phyloP scores from a whole-genome alignment of 2,797 vertebrate species.

The Chrysocyon brachyurus region DNA sequence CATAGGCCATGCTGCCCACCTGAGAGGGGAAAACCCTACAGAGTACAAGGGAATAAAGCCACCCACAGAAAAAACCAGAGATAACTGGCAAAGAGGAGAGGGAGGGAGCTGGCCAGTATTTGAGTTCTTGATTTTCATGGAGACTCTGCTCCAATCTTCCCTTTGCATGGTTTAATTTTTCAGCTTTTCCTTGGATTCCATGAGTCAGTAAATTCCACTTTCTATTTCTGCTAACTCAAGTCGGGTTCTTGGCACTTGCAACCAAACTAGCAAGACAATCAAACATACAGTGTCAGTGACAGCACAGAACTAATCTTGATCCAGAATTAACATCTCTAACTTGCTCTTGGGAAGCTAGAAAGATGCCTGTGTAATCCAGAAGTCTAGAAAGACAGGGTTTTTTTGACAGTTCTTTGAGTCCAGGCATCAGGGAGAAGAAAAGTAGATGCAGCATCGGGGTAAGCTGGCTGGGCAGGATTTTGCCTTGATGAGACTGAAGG shows the following conservation, averaged over 20 bases:
- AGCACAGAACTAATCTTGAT: neutral
- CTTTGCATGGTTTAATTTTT: neutral
- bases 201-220: constrained; percentile 44
- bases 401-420: neutral
- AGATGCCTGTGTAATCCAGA: neutral
- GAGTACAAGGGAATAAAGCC: neutral
- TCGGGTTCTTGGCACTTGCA: constrained; percentile 12
- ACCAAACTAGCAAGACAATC: neutral
- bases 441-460: neutral
- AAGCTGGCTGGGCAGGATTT: neutral
- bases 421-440: neutral
- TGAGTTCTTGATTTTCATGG: neutral
- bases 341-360: constrained; percentile 23
- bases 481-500: neutral
- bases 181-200: constrained; percentile 38
- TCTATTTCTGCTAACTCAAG: constrained; percentile 31
- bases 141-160: neutral
- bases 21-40: neutral
- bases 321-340: constrained; percentile 20
- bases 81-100: neutral
- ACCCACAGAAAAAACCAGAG: neutral
- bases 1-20: neutral
- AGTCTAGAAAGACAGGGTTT: neutral
- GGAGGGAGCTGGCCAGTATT: neutral
- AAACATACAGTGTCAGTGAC: neutral